Base-by-base conservation (phyloP, 2,888 invertebrate genomes). In the Amblyjoppa fuscipennis region DNA sequence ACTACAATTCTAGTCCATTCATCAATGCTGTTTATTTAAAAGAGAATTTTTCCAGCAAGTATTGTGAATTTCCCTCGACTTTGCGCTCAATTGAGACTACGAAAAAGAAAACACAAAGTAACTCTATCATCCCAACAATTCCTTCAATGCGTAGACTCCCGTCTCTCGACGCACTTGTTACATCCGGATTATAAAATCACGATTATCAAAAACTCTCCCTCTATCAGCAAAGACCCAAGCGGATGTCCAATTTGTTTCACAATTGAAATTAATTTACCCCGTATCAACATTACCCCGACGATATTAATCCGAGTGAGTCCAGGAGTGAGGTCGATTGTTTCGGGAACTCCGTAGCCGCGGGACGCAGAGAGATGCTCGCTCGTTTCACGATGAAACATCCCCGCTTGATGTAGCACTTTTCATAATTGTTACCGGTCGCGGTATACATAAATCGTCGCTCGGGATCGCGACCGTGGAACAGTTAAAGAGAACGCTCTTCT, bases 341-440 rank as follows among this genome's bases (percentile, higher is more conserved):
- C 49, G 31, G 45, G 59, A 59, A 45, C 16, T 28, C 49, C 5
- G 28, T 2, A 16, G n/a, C 45, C 25, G 69, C 59, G 45, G 45
- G 59, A 78, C 34, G 25, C 28, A 13, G 25, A 25, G 25, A 59
- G 59, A 59, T 59, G 73, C 53, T 73, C 66, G 31, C 73, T 66
- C 64, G 51, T 45, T 49, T 49, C 49, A 38, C 68, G 49, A 51
- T 69, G 53, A 51, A 80, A 80, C 25, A 66, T 75, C 78, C 69
- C 51, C 25, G 64, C 45, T 77, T 59, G 85, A 85, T 77, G 83
- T 77, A 77, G 75, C 61, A 83, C 90, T 90, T 90, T 90, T 92
- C 90, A 90, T 91, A 91, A 91, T 91, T 91, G 90, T 92, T 91
- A 49, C 91, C 89, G 86, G 89, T 85, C 88, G 90, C 53, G 66